Base-by-base conservation (phyloP, 2,888 invertebrate species). In the Tipula unca region DNA sequence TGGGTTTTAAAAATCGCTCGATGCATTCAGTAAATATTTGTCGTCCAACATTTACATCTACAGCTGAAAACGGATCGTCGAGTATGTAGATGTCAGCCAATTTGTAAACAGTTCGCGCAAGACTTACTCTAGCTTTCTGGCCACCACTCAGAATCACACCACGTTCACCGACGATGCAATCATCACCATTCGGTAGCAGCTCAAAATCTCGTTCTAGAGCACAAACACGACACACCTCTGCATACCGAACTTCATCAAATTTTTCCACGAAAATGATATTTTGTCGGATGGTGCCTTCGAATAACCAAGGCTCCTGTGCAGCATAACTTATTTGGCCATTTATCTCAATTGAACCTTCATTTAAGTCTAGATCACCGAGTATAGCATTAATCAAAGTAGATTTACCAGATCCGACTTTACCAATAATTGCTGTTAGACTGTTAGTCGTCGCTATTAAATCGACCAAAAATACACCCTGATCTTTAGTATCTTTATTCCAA, bases 251-350 rank as follows among this genome's bases (percentile, higher is more conserved):
- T 85, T 95, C 94, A 93, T 95, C 87, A 93, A 92, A 88, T 93
- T 91, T 90, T 87, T 91, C 93, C 0, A 98, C 98, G 90, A 99
- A 99, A 0, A 98, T 90, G 87, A 99, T 97, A 90, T 99, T 99
- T 89, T 98, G 97, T 13, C 96, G 93, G 0, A 99, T 95, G 86
- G 96, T 95, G 29, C 95, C 93, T 91, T 90, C 93, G 88, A 95
- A 95, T 5, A 95, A 91, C 97, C 97, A 98, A 0, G 97, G 94
- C 88, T 97, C 94, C 89, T 97, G 97, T 54, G 95, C 93, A 0
- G 95, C 94, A 88, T 97, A 98, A 32, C 94, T 94, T 0, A 95
- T 89, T 85, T 91, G 92, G 2, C 97, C 97, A 29, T 91, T 91
- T 0, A 95, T 91, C 20, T 91, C 89, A n/a, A 93, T 89, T 29